A percentile compares a stretch with the other conserved stretches of the same genome.
Conservation (phyloP, 2,797 vertebrate species). For the Sitta carolinensis region DNA sequence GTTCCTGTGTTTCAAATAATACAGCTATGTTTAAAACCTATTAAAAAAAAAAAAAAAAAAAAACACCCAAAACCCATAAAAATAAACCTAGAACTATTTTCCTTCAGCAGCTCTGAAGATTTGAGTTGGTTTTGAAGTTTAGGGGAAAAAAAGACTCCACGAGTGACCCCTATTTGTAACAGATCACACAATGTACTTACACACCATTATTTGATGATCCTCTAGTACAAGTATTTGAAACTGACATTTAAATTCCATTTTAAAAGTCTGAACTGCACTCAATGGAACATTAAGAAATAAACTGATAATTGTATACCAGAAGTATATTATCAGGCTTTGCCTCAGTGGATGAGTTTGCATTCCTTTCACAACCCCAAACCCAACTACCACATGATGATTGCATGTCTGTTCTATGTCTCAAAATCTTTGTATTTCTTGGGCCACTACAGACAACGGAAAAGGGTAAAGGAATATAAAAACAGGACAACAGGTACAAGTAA, state of each 20-base stretch:
- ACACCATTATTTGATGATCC: rapidly evolving
- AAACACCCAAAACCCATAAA: rapidly evolving
- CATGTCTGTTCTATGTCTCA: background rate
- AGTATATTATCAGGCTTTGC: background rate
- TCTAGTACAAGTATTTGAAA: background rate
- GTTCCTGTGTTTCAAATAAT: background rate
- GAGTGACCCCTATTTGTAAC: background rate
- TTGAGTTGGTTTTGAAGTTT: background rate
- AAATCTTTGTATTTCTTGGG: background rate
- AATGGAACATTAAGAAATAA: conserved; percentile 7
- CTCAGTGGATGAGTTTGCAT: background rate
- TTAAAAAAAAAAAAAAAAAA: background rate
- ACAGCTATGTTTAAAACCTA: background rate
- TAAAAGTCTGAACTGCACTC: background rate
- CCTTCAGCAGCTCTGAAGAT: background rate
- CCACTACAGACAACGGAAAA: background rate
- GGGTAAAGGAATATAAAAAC: background rate
- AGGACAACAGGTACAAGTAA: background rate
- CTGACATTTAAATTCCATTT: background rate
- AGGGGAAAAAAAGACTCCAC: rapidly evolving
- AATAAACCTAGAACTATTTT: background rate
- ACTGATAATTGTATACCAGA: background rate
- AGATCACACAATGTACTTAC: background rate
- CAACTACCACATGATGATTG: background rate
- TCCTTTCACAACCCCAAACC: background rate